Evolutionary conservation across 2,888 invertebrate species (phyloP).

Genomic region (Aethes cnicana): DNA sequence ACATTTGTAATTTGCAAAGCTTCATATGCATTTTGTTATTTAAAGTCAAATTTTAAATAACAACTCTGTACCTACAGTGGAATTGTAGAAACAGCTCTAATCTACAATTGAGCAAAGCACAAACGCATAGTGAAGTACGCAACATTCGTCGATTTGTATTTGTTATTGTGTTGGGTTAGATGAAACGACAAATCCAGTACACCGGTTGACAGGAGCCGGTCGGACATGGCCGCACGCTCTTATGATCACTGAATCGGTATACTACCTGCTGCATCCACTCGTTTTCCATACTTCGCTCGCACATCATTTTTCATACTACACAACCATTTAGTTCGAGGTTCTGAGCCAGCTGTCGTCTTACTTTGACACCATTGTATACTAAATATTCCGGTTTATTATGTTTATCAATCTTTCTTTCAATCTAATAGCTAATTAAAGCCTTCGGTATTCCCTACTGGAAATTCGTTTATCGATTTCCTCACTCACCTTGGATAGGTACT

Average conservation of each 20-base stretch:
- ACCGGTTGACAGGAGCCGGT: constrained; percentile 43
- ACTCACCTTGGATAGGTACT: constrained; percentile 35
- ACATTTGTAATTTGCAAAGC: no score
- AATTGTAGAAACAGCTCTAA: no score
- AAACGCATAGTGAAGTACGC: no score
- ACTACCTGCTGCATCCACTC: not conserved
- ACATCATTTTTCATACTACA: not conserved
- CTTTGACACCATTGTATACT: no score
- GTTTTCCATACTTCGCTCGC: not conserved
- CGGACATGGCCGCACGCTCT: constrained; percentile 44
- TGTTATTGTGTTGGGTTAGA: constrained; percentile 40
- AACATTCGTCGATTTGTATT: no score
- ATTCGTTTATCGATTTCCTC: constrained; percentile 35
- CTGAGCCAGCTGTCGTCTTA: no score
- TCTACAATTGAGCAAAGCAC: no score
- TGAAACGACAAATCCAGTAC: constrained; percentile 35
- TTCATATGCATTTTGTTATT: no score
- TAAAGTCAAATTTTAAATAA: no score
- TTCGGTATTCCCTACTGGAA: constrained; percentile 15
- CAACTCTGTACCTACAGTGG: no score
- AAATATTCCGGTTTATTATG: not conserved
- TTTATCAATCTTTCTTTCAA: constrained; percentile 6
- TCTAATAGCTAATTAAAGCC: constrained; percentile 10
- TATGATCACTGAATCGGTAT: constrained; percentile 49
- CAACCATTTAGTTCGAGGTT: no score